Conservation (phyloP, 2,888 invertebrate species). For the Drosophila bunnanda region DNA sequence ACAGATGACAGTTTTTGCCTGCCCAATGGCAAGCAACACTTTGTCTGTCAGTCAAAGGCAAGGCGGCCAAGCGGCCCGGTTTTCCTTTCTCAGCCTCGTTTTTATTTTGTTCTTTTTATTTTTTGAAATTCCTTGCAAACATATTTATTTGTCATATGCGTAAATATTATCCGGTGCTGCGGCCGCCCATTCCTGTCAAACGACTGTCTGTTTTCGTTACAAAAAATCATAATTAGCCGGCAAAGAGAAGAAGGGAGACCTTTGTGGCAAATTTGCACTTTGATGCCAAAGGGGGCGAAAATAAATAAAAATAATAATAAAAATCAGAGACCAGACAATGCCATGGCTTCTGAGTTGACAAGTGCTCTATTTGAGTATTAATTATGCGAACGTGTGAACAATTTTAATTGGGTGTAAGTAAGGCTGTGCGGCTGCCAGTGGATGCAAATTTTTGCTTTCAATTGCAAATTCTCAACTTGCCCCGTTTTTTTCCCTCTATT, state of each 20-base stretch:
- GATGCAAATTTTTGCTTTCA: slow-evolving; percentile 73
- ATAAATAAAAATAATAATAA: background rate
- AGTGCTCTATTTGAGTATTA: slow-evolving; percentile 83
- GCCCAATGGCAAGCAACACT: slow-evolving; percentile 68
- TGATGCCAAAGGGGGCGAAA: slow-evolving; percentile 26
- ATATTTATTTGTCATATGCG: slow-evolving; percentile 73
- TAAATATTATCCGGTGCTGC: slow-evolving; percentile 51
- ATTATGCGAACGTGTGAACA: slow-evolving; percentile 85
- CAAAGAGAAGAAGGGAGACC: slow-evolving; percentile 30
- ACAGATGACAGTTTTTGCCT: slow-evolving; percentile 82
- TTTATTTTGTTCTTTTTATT: slow-evolving; percentile 1
- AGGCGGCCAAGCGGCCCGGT: slow-evolving; percentile 45
- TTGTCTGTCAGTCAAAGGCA: slow-evolving; percentile 58
- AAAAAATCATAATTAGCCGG: slow-evolving; percentile 75
- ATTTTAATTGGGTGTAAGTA: slow-evolving; percentile 84
- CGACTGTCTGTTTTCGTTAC: slow-evolving; percentile 57
- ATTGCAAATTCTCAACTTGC: slow-evolving; percentile 53
- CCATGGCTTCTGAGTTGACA: slow-evolving; percentile 42
- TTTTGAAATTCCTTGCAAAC: slow-evolving; percentile 51
- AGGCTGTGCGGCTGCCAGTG: slow-evolving; percentile 61
- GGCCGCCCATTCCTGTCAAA: slow-evolving; percentile 72
- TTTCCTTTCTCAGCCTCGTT: slow-evolving; percentile 21
- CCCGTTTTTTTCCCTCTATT: slow-evolving; percentile 1
- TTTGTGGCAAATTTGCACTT: slow-evolving; percentile 65
- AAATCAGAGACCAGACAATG: slow-evolving; percentile 29